Conservation (phyloP, 2,113 vertebrate species). For the Merops nubicus region DNA sequence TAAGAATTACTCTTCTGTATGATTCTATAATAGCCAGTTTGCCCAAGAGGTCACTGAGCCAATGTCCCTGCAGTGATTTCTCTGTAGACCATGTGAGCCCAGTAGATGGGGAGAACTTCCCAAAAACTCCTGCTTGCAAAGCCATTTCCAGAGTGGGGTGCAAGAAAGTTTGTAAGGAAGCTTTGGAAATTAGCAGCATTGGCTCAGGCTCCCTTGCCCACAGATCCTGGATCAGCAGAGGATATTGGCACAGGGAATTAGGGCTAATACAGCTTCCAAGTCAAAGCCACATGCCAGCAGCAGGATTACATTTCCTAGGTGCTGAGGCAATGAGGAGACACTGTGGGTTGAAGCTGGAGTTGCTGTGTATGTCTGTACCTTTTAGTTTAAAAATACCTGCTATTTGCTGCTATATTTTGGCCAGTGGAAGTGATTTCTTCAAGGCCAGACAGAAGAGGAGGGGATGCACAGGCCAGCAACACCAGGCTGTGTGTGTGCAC, state of each 20-base stretch:
- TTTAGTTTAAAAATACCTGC: background rate
- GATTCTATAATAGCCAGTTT: background rate
- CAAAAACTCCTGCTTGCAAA: background rate
- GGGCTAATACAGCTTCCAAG: background rate
- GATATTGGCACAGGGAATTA: background rate
- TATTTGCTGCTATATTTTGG: background rate
- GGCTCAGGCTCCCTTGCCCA: background rate
- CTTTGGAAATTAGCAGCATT: background rate
- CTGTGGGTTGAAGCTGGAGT: background rate
- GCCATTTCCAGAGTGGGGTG: background rate
- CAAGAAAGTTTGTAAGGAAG: background rate
- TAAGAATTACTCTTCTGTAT: too few species aligned
- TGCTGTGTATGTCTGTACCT: background rate
- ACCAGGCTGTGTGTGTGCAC: background rate
- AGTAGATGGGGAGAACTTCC: background rate
- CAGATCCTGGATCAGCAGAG: background rate
- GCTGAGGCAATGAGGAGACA: fast-evolving
- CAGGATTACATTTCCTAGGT: background rate
- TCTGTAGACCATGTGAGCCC: fast-evolving
- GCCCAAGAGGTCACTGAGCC: background rate
- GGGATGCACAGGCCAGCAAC: fast-evolving
- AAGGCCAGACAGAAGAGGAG: background rate
- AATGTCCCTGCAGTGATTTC: background rate
- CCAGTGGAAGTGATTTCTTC: background rate
- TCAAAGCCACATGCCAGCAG: background rate